These are phyloP conservation scores for Agelas oroides DNA, from an alignment of 37 sponge, comb jelly and placozoan genomes.

Conservation along the genomic window DNA sequence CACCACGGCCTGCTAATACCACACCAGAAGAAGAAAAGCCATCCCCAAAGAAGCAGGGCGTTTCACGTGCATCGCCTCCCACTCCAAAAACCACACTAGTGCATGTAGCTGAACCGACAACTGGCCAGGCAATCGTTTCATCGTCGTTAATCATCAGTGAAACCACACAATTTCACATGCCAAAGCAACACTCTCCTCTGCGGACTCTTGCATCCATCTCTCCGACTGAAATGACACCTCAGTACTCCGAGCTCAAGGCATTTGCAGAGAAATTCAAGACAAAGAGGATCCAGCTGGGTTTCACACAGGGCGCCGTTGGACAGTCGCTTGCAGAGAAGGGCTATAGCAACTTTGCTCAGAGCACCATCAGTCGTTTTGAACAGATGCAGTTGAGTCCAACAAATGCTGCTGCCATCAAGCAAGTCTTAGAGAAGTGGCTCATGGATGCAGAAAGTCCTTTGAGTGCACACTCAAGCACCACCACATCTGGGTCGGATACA, in stretches of 20 bases:
- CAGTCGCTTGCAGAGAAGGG: conserved; percentile 80
- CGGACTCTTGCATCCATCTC: conserved; percentile 66
- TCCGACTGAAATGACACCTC: conserved; percentile 46
- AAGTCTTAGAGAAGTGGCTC: conserved; percentile 76
- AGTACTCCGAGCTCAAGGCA: conserved; percentile 64
- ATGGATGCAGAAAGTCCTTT: conserved; percentile 67
- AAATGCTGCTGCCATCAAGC: conserved; percentile 83
- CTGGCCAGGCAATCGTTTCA: conserved; percentile 14
- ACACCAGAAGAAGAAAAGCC: no score
- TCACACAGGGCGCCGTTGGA: conserved; percentile 87
- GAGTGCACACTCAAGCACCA: conserved; percentile 10
- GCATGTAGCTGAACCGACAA: not conserved
- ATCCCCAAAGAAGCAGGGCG: no score
- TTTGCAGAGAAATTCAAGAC: conserved; percentile 88
- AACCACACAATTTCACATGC: not conserved
- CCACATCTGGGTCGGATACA: not conserved
- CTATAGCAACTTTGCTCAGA: conserved; percentile 90
- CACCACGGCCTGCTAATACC: no score
- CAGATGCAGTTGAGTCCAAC: conserved; percentile 87
- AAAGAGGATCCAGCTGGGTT: conserved; percentile 74
- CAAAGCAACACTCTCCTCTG: not conserved
- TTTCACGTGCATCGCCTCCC: not conserved
- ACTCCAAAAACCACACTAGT: not conserved
- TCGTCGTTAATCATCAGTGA: not conserved
- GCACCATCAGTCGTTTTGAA: conserved; percentile 89